phyloP scores from a whole-genome alignment of 2,888 invertebrate species.

The Lissocephala sabroskyi region DNA sequence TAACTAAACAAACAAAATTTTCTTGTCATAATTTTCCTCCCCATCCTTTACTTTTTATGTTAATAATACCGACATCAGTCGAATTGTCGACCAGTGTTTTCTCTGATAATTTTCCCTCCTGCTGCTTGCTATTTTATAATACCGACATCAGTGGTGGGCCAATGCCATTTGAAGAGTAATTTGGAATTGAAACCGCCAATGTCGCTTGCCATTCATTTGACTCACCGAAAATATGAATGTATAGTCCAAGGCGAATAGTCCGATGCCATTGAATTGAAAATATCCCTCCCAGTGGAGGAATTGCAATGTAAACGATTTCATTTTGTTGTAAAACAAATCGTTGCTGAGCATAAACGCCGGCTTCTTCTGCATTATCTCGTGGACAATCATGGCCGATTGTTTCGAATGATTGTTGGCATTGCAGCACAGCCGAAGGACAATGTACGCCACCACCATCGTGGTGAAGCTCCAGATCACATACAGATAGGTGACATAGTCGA shows the following conservation, averaged over 20 bases:
- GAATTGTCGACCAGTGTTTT: no score
- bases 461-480: conserved; percentile 68
- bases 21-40: no score
- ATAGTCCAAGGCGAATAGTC: conserved; percentile 70
- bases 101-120: no score
- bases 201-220: no score
- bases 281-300: conserved; percentile 72
- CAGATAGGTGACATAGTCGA: conserved; percentile 65
- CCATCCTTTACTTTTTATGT: no score
- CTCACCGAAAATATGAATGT: conserved; percentile 72
- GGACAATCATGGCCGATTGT: conserved; percentile 71
- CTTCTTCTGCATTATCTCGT: conserved; percentile 72
- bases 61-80: no score
- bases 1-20: no score
- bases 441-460: conserved; percentile 65
- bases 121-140: no score
- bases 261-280: conserved; percentile 71
- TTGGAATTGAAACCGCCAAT: no score
- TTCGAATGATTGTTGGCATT: conserved; percentile 68
- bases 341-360: conserved; percentile 72
- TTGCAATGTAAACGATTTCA: conserved; percentile 72
- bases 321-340: conserved; percentile 71
- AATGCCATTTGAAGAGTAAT: no score
- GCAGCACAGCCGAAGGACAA: conserved; percentile 67
- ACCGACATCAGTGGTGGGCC: no score